These are phyloP conservation scores for Ruditapes philippinarum DNA, from an alignment of 1,140 invertebrate species.

Conservation along the genomic window DNA sequence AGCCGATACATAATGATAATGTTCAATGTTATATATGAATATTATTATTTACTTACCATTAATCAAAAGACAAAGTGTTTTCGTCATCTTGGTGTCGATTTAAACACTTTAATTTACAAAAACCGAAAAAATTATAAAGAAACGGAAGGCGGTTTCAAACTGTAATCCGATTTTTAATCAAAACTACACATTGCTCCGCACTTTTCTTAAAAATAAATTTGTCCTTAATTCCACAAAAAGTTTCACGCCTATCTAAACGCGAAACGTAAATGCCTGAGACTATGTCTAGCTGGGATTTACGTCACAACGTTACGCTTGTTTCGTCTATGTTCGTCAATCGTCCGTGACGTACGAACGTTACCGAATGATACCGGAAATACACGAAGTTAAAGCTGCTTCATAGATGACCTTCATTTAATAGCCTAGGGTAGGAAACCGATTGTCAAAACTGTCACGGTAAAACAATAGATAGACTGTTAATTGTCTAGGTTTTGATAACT, in stretches of 20 bases:
- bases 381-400: slow-evolving; percentile 2
- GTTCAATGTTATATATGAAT: too few species aligned
- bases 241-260: background rate
- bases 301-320: background rate
- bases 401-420: slow-evolving; percentile 34
- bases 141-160: background rate
- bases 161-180: background rate
- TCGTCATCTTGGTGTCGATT: background rate
- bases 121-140: background rate
- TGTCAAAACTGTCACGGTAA: slow-evolving; percentile 17
- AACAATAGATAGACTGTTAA: slow-evolving; percentile 8
- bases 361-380: background rate
- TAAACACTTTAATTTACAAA: background rate
- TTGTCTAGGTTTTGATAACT: background rate
- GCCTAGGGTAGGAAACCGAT: slow-evolving; percentile 20
- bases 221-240: background rate
- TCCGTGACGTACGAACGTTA: slow-evolving; percentile 1
- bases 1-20: too few species aligned
- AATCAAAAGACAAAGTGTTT: background rate
- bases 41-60: slow-evolving; percentile 48
- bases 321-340: background rate
- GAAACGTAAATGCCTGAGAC: slow-evolving; percentile 33
- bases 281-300: slow-evolving; percentile 3
- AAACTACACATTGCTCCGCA: background rate
- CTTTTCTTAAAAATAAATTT: background rate